Evolutionary conservation across 1,140 invertebrate genomes (phyloP).

Genomic region (Bombus confusus): DNA sequence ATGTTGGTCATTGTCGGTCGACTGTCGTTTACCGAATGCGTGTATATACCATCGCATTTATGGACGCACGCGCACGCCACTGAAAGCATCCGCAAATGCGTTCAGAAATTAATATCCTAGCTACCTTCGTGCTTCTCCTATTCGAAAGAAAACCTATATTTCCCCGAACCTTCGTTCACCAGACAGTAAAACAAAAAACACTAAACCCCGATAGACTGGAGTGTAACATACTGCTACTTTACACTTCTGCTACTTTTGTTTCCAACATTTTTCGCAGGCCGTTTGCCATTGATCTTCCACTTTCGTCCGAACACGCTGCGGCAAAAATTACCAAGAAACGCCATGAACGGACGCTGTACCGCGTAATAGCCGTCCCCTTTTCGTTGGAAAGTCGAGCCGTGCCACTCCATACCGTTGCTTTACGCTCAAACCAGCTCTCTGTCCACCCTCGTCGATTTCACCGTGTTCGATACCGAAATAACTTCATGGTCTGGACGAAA

Average conservation of each 20-base stretch:
- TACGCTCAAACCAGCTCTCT: not conserved
- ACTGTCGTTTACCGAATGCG: not conserved
- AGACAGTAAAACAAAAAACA: not conserved
- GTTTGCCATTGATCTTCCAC: not conserved
- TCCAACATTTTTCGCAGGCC: not conserved
- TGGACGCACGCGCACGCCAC: not conserved
- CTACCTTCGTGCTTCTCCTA: not conserved
- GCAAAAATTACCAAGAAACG: constrained; percentile 24
- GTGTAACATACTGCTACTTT: too few relatives aligned
- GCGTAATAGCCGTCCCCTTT: not conserved
- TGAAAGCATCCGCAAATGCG: not conserved
- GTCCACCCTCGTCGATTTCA: not conserved
- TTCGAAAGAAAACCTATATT: not conserved
- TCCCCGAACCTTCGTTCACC: not conserved
- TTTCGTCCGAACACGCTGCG: not conserved
- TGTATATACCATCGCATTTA: not conserved
- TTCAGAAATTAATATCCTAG: constrained; percentile 2
- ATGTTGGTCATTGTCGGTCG: not conserved
- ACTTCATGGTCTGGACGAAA: not conserved
- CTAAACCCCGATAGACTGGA: not conserved
- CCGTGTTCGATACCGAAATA: constrained; percentile 1
- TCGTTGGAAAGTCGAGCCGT: too few relatives aligned
- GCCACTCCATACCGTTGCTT: not conserved
- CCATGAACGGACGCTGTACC: not conserved
- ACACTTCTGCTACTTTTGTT: constrained; percentile 14